These are phyloP conservation scores for Benthosema pterotum DNA, from an alignment of 2,797 vertebrate genomes.

Conservation along the genomic window DNA sequence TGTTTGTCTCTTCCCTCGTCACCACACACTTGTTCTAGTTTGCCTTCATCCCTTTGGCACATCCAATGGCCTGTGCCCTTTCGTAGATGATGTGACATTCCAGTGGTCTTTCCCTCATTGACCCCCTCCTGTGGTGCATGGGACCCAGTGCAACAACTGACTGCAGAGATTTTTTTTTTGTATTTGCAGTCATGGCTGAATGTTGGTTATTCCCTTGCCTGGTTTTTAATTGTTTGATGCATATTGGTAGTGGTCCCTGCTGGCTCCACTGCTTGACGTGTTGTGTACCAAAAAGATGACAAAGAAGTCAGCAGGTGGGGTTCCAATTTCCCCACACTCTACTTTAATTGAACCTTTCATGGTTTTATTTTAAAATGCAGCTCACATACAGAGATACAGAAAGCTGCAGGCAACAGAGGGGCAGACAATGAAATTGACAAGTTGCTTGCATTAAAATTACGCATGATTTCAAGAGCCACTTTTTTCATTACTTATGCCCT, in stretches of 20 bases:
- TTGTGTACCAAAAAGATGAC: constrained; percentile 47
- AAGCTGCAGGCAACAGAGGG: constrained; percentile 17
- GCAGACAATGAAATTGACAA: background rate
- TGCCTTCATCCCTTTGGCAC: background rate
- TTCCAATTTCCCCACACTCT: background rate
- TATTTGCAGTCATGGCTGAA: constrained; percentile 30
- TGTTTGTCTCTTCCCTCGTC: background rate
- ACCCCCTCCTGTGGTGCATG: background rate
- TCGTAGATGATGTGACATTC: constrained; percentile 17
- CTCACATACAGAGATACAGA: constrained; percentile 18
- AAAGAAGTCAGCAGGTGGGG: constrained; percentile 28
- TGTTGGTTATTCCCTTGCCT: constrained; percentile 36
- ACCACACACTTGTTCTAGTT: constrained; percentile 13
- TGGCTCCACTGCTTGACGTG: constrained; percentile 29
- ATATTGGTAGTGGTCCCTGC: constrained; percentile 42
- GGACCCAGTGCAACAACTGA: constrained; percentile 25
- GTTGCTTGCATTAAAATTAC: constrained; percentile 14
- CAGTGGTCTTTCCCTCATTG: background rate
- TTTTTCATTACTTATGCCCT: constrained; percentile 24
- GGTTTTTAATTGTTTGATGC: constrained; percentile 62
- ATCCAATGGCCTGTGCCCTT: constrained; percentile 10
- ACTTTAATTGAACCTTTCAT: constrained; percentile 34
- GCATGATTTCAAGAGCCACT: constrained; percentile 1
- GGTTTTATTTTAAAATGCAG: constrained; percentile 31
- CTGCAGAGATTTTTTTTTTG: constrained; percentile 58